Conservation (phyloP, 2,888 invertebrate genomes). For the Leptinotarsa tumamoca region DNA sequence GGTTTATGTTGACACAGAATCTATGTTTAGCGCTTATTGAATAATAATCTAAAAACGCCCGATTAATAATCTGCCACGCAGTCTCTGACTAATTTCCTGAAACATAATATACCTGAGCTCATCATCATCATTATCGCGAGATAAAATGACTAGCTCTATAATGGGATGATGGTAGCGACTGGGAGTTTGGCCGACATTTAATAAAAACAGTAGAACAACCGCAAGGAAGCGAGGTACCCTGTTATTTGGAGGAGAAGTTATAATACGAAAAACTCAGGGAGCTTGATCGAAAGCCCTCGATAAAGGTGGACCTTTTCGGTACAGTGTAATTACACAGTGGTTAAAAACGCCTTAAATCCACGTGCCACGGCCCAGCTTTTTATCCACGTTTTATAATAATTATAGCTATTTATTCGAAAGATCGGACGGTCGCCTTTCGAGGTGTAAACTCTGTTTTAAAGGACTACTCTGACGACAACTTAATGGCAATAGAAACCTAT, state of each 20-base stretch:
- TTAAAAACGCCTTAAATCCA: conserved; percentile 57
- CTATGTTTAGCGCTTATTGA: neutral
- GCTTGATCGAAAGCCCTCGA: conserved; percentile 59
- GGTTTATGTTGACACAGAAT: neutral
- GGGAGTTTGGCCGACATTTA: conserved; percentile 38
- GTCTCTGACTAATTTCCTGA: neutral
- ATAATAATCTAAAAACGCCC: neutral
- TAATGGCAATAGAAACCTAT: conserved; percentile 50
- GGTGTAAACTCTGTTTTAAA: conserved; percentile 48
- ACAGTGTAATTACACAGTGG: conserved; percentile 61
- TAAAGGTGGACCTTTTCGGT: conserved; percentile 56
- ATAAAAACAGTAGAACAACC: conserved; percentile 39
- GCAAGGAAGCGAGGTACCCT: conserved; percentile 44
- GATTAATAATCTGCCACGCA: neutral
- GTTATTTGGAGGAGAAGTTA: conserved; percentile 51
- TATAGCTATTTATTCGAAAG: conserved; percentile 63
- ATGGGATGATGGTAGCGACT: conserved; percentile 33
- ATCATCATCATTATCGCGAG: conserved; percentile 21
- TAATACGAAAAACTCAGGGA: conserved; percentile 58
- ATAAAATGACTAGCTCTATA: conserved; percentile 18
- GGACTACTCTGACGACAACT: conserved; percentile 57
- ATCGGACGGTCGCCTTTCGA: conserved; percentile 48
- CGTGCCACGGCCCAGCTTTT: conserved; percentile 61
- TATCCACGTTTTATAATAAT: conserved; percentile 66
- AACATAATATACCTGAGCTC: neutral